These are phyloP conservation scores for Drosophila yakuba DNA, from an alignment of 1,140 invertebrate genomes.

Conservation along the genomic window DNA sequence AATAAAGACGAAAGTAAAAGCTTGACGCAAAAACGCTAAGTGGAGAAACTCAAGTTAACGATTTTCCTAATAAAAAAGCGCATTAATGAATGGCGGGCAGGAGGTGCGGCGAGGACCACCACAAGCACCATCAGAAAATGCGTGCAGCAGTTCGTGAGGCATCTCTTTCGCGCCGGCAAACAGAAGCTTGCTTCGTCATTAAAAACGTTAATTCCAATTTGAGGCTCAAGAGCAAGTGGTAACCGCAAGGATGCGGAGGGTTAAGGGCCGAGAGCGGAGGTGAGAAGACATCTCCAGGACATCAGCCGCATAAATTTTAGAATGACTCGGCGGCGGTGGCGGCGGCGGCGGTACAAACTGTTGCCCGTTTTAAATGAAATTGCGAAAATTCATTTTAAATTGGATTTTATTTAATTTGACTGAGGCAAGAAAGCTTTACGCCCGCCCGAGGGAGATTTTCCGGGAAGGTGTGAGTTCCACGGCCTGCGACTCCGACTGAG, in stretches of 20 bases:
- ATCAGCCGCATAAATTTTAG: slow-evolving; percentile 51
- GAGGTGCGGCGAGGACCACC: neutral
- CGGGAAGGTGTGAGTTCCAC: slow-evolving; percentile 16
- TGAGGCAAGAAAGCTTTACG: slow-evolving; percentile 76
- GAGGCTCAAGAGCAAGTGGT: slow-evolving; percentile 52
- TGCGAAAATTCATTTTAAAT: slow-evolving; percentile 84
- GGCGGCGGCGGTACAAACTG: slow-evolving; percentile 28
- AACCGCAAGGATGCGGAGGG: slow-evolving; percentile 24
- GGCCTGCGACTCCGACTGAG: slow-evolving; percentile 9
- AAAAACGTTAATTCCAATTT: slow-evolving; percentile 83
- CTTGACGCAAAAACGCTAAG: slow-evolving; percentile 47
- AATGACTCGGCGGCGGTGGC: slow-evolving; percentile 24
- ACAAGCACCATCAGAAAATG: slow-evolving; percentile 32
- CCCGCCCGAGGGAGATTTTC: slow-evolving; percentile 48
- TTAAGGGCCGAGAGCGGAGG: neutral
- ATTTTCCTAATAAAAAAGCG: slow-evolving; percentile 74
- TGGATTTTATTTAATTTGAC: slow-evolving; percentile 84
- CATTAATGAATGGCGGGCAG: slow-evolving; percentile 67
- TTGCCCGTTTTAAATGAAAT: slow-evolving; percentile 77
- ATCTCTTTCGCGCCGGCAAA: slow-evolving; percentile 12
- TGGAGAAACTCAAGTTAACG: slow-evolving; percentile 63
- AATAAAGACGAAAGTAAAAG: slow-evolving; percentile 63
- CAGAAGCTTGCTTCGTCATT: slow-evolving; percentile 61
- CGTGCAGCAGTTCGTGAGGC: slow-evolving; percentile 45
- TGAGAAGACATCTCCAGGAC: slow-evolving; percentile 17